Evolutionary conservation across 2,797 vertebrate genomes (phyloP), one percentile per base, ranked within the genome.

Genomic region (Tolypeutes matacus): DNA sequence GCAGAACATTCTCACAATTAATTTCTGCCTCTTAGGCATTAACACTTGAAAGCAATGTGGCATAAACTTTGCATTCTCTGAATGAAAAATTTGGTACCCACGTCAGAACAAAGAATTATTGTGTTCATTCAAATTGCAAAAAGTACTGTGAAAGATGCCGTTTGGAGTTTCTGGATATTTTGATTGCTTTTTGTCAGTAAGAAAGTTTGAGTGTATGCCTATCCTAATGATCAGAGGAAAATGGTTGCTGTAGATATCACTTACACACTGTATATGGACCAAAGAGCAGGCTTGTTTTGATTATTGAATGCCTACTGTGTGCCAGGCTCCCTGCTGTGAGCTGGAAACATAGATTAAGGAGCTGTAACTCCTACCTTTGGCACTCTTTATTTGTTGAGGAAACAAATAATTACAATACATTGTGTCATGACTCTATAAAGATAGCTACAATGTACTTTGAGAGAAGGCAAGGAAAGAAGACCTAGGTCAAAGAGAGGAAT

Each of bases 1-100:
- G 72, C 75, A 64, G 90, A 97, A 95, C 69, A 56, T 95, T 97
- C 91, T 96, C 96, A 94, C 96, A 93, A 96, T 97, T 94, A 96
- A 96, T 97, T 95, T 92, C 94, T 96, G 92, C 88, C 83, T 91
- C 89, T 73, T 56, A 93, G 85, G 93, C 78, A n/a, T 31, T 27
- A 31, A 34, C 3, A 72, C 95, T 93, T 85, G 51, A 96, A 89
- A 89, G 91, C 89, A 51, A 67, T 12, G 4, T 62, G 27, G 69
- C 81, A 76, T 67, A 93, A 53, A 78, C 88, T 95, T 94, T 21
- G 91, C 69, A 58, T 82, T 95, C 80, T 78, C 80, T 94, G 95
- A 96, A 93, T 91, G 95, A 93, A 89, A 96, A 95, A 94, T 70
- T 67, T 78, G 46, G 60, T 76, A 85, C 88, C 53, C 70, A 18